Evolutionary conservation across 2,113 vertebrate species (phyloP).

Genomic region (Pseudorectes ferrugineus): DNA sequence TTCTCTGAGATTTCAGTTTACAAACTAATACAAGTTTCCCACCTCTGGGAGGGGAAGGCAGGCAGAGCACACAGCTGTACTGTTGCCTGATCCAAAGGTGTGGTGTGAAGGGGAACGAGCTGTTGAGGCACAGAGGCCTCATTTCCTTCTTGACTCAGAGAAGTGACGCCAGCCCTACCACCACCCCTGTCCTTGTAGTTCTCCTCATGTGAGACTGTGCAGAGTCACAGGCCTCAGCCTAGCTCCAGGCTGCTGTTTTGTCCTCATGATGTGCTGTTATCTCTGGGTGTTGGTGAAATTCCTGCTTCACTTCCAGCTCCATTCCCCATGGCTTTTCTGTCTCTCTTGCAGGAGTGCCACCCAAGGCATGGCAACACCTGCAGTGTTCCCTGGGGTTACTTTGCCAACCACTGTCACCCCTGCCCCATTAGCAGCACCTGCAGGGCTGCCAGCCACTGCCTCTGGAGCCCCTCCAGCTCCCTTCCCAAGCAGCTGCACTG

Average conservation of each 20-base stretch:
- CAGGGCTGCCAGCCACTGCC: background rate
- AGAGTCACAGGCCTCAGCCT: background rate
- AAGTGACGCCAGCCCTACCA: background rate
- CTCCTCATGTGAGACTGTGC: rapidly evolving
- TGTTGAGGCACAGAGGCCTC: background rate
- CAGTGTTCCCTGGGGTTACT: slow-evolving; percentile 41
- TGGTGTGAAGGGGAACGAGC: background rate
- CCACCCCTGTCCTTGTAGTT: background rate
- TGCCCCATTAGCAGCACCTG: background rate
- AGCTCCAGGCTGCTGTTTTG: background rate
- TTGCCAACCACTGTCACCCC: slow-evolving; percentile 19
- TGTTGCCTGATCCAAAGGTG: background rate
- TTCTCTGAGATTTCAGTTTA: background rate
- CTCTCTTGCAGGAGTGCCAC: slow-evolving; percentile 59
- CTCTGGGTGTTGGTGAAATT: background rate
- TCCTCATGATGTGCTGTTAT: background rate
- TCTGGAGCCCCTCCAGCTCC: slow-evolving; percentile 54
- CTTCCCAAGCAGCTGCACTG: slow-evolving; percentile 35
- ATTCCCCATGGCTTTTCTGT: background rate
- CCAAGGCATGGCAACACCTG: slow-evolving; percentile 26
- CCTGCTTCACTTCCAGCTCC: background rate
- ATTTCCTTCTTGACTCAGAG: background rate
- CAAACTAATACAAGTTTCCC: rapidly evolving
- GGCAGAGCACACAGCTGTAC: background rate
- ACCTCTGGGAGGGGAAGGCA: background rate